Conservation (phyloP, 2,888 invertebrate species). For the Dione vanillae region DNA sequence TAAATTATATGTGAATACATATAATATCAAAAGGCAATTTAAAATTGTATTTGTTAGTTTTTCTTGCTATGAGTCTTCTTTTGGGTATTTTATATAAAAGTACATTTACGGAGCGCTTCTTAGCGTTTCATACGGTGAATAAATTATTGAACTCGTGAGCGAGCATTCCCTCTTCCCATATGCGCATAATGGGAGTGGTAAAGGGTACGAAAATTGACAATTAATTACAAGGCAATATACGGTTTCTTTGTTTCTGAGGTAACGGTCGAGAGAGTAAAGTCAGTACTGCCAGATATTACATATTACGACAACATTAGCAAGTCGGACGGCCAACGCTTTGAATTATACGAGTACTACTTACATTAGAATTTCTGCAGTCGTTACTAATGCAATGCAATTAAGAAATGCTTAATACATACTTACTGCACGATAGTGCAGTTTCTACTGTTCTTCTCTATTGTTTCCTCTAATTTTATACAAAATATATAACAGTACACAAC, state of each 20-base stretch:
- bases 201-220: conserved; percentile 50
- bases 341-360: conserved; percentile 14
- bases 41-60: conserved; percentile 28
- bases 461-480: not conserved
- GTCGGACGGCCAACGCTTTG: conserved; percentile 5
- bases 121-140: conserved; percentile 47
- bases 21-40: not conserved
- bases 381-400: conserved; percentile 19
- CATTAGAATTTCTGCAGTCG: conserved; percentile 11
- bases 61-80: conserved; percentile 30
- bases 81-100: conserved; percentile 42
- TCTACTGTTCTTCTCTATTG: no score
- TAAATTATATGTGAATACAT: not conserved
- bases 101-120: conserved; percentile 41
- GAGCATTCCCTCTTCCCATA: conserved; percentile 43
- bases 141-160: conserved; percentile 49
- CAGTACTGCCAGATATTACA: conserved; percentile 12
- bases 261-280: conserved; percentile 27
- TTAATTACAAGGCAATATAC: conserved; percentile 47
- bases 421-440: no score
- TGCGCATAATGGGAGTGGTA: conserved; percentile 47
- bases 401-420: not conserved
- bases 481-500: not conserved
- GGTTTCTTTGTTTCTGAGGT: conserved; percentile 37
- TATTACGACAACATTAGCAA: conserved; percentile 32